Base-by-base conservation (phyloP, 1,140 invertebrate genomes). In the Pygmarrhopalites habei region DNA sequence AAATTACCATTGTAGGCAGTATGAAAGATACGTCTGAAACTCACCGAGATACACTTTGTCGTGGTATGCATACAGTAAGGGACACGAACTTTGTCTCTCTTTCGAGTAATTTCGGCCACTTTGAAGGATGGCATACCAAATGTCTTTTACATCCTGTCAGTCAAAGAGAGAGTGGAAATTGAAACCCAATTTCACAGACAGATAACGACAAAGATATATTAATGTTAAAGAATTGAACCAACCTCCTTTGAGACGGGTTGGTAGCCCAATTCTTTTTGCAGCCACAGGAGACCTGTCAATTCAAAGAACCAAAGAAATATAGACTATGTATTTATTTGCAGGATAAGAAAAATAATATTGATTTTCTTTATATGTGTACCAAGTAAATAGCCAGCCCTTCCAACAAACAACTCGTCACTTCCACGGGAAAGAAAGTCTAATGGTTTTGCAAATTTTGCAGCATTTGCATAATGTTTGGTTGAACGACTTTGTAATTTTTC, bases 41-140 rank as follows among this genome's bases (percentile, higher is more conserved):
- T 69, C 74, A 80, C 81, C 82, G 56, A 92, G 75, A 75, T 92
- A 92, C 76, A 91, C 85, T 10, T 86, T 88, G n/a, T 83, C 80
- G 73, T 92, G 89, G 75, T 91, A 92, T 55, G 87, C 79, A 73
- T 88, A 92, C 88, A 92, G 90, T 17, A 93, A 74, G 7, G 89
- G 88, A 67, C 81, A 81, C 5, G 79, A 78, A 29, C 81, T 83
- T 21, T 77, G 76, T 62, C 82, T 75, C 46, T 75, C 75, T 58
- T 75, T 75, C 2, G 86, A 75, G 77, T 89, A 89, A 44, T 83
- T 76, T 58, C 80, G 76, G 0, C 89, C 89, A 46, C 87, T 89
- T 55, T 79, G 72, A 15, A 91, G 74, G 23, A 87, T 86, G 1
- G 82, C 71, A 65, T 82, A 75, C 73, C 87, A 88, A 14, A 92